Evolutionary conservation across 1,140 invertebrate genomes (phyloP).

Genomic region (Lepidurus arcticus): DNA sequence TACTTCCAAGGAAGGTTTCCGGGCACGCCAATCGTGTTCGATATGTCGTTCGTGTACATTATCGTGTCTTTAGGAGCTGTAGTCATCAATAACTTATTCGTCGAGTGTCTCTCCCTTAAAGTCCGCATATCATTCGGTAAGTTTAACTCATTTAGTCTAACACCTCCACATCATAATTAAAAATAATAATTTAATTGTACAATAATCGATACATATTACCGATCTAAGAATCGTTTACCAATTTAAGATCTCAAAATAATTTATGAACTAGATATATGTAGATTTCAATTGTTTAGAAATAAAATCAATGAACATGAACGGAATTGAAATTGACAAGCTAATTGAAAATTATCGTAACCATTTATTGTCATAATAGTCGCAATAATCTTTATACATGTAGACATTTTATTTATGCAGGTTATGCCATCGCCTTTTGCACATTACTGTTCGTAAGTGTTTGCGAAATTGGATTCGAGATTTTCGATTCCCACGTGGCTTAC

Average conservation of each 20-base stretch:
- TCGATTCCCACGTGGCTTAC: conserved; percentile 63
- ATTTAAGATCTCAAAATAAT: no score
- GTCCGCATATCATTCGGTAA: conserved; percentile 78
- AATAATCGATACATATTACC: no score
- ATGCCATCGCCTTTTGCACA: conserved; percentile 71
- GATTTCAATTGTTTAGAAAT: no score
- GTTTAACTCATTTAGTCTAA: conserved; percentile 36
- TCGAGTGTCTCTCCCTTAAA: conserved; percentile 74
- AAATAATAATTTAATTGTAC: no score
- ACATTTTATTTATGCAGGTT: conserved; percentile 54
- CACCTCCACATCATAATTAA: not conserved
- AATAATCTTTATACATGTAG: no score
- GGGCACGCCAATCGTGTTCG: conserved; percentile 75
- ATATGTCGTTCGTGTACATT: conserved; percentile 87
- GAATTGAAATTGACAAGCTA: no score
- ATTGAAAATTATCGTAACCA: no score
- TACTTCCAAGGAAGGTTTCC: conserved; percentile 80
- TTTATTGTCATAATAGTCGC: no score
- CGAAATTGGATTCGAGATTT: conserved; percentile 76
- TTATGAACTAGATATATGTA: no score
- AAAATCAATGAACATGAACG: no score
- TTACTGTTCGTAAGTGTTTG: conserved; percentile 74
- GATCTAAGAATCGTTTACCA: no score
- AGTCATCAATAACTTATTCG: conserved; percentile 73
- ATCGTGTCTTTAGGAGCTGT: conserved; percentile 78